A percentile compares a stretch with the other conserved stretches of the same genome.
Evolutionary conservation across 2,797 vertebrate genomes (phyloP).

Genomic region (Pseudochaenichthys georgianus): DNA sequence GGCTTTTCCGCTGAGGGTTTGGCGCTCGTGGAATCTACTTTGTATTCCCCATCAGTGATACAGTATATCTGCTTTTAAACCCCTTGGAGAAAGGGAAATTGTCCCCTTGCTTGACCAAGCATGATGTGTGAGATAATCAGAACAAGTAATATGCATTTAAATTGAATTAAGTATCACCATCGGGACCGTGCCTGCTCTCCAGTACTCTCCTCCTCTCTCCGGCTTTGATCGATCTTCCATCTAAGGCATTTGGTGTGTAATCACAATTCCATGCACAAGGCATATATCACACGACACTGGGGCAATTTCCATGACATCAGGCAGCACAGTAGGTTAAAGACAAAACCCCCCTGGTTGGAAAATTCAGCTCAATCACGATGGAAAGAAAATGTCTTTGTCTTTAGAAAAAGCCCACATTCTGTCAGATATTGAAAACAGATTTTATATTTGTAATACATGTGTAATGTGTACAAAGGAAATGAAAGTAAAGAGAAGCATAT

Average conservation of each 20-base stretch:
- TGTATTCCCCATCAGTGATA: slow-evolving; percentile 69
- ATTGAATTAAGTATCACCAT: slow-evolving; percentile 81
- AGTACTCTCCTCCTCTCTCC: slow-evolving; percentile 61
- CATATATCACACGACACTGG: slow-evolving; percentile 68
- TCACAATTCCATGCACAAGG: slow-evolving; percentile 78
- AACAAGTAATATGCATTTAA: slow-evolving; percentile 85
- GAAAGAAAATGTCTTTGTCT: slow-evolving; percentile 81
- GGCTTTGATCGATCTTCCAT: slow-evolving; percentile 83
- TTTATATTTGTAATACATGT: slow-evolving; percentile 53
- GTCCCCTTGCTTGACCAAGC: slow-evolving; percentile 82
- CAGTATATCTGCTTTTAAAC: slow-evolving; percentile 79
- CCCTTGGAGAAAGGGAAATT: slow-evolving; percentile 76
- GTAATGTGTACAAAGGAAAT: slow-evolving; percentile 45
- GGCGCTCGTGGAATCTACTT: slow-evolving; percentile 60
- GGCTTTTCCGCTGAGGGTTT: slow-evolving; percentile 40
- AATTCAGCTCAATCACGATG: slow-evolving; percentile 71
- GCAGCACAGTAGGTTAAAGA: slow-evolving; percentile 68
- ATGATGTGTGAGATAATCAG: slow-evolving; percentile 80
- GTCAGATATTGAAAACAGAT: slow-evolving; percentile 40
- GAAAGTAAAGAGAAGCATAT: slow-evolving; percentile 51
- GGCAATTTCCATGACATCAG: slow-evolving; percentile 79
- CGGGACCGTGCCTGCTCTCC: slow-evolving; percentile 69
- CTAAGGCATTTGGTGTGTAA: slow-evolving; percentile 80
- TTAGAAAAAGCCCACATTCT: slow-evolving; percentile 45
- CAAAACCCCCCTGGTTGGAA: slow-evolving; percentile 74